These are phyloP conservation scores for Emydoidea blandingii DNA, from an alignment of 2,797 vertebrate species.

Conservation along the genomic window DNA sequence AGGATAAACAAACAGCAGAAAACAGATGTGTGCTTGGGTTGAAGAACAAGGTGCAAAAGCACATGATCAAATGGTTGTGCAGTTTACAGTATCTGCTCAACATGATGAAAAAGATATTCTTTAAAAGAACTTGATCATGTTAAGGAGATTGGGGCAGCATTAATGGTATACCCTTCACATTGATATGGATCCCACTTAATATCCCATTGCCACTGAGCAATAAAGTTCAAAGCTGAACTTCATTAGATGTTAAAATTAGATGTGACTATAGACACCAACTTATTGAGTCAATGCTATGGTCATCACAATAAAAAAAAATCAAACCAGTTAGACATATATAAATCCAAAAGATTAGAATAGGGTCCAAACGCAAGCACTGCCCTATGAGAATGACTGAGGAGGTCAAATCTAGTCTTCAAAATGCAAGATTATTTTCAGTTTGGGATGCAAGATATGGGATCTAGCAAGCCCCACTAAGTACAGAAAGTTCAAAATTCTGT, in stretches of 20 bases:
- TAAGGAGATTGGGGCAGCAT: accelerated
- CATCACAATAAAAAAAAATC: conserved; percentile 25
- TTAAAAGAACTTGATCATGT: conserved; percentile 11
- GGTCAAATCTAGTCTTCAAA: not conserved
- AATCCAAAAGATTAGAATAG: not conserved
- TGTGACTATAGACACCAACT: not conserved
- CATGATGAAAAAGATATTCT: conserved; percentile 52
- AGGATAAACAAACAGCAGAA: conserved; percentile 39
- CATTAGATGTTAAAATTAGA: not conserved
- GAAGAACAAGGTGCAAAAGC: conserved; percentile 6
- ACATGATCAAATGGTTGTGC: conserved; percentile 55
- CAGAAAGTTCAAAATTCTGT: not conserved
- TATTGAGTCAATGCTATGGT: not conserved
- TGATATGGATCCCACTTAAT: conserved; percentile 18
- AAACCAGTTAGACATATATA: not conserved
- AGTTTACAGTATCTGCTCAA: not conserved
- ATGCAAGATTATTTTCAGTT: not conserved
- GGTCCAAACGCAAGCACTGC: not conserved
- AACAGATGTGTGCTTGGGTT: conserved; percentile 6
- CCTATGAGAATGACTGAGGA: not conserved
- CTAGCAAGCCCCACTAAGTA: not conserved
- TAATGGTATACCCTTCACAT: not conserved
- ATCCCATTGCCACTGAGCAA: not conserved
- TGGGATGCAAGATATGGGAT: not conserved
- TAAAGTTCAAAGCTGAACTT: conserved; percentile 35